Base-by-base conservation (phyloP, 2,113 vertebrate genomes). In the Epinephelus lanceolatus region DNA sequence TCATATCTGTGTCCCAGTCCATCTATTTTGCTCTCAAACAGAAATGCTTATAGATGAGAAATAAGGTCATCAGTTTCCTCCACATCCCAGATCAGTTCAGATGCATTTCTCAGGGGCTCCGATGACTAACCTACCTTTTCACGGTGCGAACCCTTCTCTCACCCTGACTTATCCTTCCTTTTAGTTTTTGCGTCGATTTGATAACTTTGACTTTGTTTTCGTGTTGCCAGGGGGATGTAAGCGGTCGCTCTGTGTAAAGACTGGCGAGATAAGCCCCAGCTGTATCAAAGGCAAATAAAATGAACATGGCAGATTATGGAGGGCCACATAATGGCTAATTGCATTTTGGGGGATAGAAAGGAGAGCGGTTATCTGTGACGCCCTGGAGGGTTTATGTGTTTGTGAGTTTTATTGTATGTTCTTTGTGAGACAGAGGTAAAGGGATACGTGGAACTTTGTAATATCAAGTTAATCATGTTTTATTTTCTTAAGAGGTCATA, bases 271-370 rank as follows among this genome's bases (percentile, higher is more conserved):
- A 93, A 94, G 73, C 63, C 27, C 37, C 66, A 19, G 82, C 72
- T 89, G 77, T 90, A 89, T 90, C 88, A 91, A 93, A 89, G 84
- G 79, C 84, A 90, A 90, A 92, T 90, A 84, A 92, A 85, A 71
- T 67, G 74, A 91, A 88, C 84, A 71, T 71, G 79, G 85, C 83
- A 81, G 88, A 92, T 90, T 85, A 89, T 53, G 49, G 69, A 81
- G 78, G 71, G 69, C 42, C 80, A 88, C 86, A 86, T 79, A 87
- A 91, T 90, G 83, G 88, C 78, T 83, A 89, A 93, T 93, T 92
- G 86, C 85, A 83, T 89, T 92, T 85, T 83, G 68, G 68, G 73
- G 76, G 47, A 61, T 60, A 57, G 70, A 84, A 68, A 5, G 40
- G 71, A 82, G 74, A 81, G 65, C 23, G 6, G 23, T 86, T 92